Evolutionary conservation across 2,888 invertebrate genomes (phyloP), one percentile per base, ranked within the genome.

Genomic region (Macrostomum cliftonense): DNA sequence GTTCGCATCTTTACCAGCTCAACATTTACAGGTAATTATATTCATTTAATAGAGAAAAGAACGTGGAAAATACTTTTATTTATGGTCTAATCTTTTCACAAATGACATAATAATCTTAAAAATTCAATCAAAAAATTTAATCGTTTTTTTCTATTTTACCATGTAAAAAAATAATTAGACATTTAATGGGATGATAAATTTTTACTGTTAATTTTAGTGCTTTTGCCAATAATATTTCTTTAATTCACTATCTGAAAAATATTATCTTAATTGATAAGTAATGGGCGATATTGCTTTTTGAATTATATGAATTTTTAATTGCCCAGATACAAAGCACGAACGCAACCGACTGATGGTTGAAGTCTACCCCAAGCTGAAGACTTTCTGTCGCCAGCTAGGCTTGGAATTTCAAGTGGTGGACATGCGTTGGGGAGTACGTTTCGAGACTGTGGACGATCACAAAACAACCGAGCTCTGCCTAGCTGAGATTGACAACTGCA

Each of bases 351-450:
- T 63, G 51, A 64, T 64, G 63, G 58, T 58, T 45, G 43, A 56
- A 11, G 62, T 60, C 1, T 65, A 64, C 53, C 63, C 64, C 1
- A 54, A 54, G 40, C 55, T 65, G 47, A 62, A 63, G 56, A 49
- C 46, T 9, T 59, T 58, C 45, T 64, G 65, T 53, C 60, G 58
- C 43, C 51, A 55, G 20, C 51, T 52, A 13, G 65, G 64, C 1
- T 65, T 63, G 51, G 62, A 64, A 55, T 65, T 65, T 47, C 65
- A 65, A 54, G 52, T 57, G 16, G 56, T 56, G 12, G 56, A 65
- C 53, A 64, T 65, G 64, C 49, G 64, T 1, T 65, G 64, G 64
- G 65, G 65, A 1, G 57, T 65, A 9, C 51, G 63, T 17, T 62
- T 63, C 40, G 63, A 64, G 44, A 60, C 64, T 7, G 56, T 58